Conservation (phyloP, 1,140 invertebrate genomes). For the Whitmania pigra region DNA sequence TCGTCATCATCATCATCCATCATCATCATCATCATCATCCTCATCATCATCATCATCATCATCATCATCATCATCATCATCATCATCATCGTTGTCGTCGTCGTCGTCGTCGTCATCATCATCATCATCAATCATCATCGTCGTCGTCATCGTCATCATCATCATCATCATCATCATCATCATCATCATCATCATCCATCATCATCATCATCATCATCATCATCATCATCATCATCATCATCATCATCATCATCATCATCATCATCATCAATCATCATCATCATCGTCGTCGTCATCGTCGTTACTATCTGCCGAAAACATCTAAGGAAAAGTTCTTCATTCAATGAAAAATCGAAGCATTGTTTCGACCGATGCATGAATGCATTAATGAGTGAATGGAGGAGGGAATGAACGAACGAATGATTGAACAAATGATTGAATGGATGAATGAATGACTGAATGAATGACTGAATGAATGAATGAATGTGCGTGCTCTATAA, state of each 20-base stretch:
- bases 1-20: constrained; percentile 10
- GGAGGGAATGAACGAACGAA: too few species aligned
- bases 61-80: constrained; percentile 7
- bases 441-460: too few species aligned
- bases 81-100: background rate
- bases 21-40: constrained; percentile 7
- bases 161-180: background rate
- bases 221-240: constrained; percentile 10
- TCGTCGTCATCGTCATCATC: background rate
- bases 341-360: background rate
- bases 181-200: too few species aligned
- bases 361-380: too few species aligned
- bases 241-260: constrained; percentile 8
- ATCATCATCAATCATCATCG: too few species aligned
- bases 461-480: too few species aligned
- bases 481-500: too few species aligned
- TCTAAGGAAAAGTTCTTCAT: background rate
- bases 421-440: too few species aligned
- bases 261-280: constrained; percentile 12
- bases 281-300: constrained; percentile 8
- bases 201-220: constrained; percentile 10
- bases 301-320: background rate
- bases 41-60: constrained; percentile 6
- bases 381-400: too few species aligned
- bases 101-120: constrained; percentile 11